phyloP scores from a whole-genome alignment of 1,140 invertebrate species.

The Drosophila ambigua region DNA sequence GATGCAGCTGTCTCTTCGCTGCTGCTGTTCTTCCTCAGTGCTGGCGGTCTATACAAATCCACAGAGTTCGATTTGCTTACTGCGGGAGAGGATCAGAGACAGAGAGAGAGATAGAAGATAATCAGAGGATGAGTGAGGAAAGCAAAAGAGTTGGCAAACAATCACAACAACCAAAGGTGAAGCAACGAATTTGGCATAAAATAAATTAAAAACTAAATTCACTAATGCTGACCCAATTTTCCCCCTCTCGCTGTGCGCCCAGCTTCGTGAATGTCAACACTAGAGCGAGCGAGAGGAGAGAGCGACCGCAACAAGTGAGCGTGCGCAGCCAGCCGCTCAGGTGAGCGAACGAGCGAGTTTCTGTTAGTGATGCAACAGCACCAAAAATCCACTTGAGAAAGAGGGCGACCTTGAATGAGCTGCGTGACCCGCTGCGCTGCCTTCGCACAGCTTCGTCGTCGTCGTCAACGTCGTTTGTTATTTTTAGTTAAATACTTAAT shows the following conservation, averaged over 20 bases:
- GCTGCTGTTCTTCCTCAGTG: slow-evolving; percentile 68
- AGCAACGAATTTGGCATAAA: slow-evolving; percentile 69
- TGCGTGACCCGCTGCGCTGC: slow-evolving; percentile 60
- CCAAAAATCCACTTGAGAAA: slow-evolving; percentile 50
- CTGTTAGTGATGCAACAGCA: slow-evolving; percentile 64
- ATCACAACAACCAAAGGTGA: slow-evolving; percentile 38
- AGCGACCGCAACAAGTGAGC: slow-evolving; percentile 32
- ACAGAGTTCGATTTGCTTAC: slow-evolving; percentile 81
- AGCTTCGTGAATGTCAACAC: slow-evolving; percentile 79
- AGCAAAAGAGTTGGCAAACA: slow-evolving; percentile 43
- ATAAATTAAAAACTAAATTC: slow-evolving; percentile 63
- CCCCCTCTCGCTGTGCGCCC: slow-evolving; percentile 32
- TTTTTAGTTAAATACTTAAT: slow-evolving; percentile 58
- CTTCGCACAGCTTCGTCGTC: slow-evolving; percentile 13
- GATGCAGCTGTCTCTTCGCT: slow-evolving; percentile 50
- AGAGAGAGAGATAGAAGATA: slow-evolving; percentile 3
- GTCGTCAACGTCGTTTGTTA: slow-evolving; percentile 46
- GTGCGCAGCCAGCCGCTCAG: slow-evolving; percentile 44
- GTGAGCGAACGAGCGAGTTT: slow-evolving; percentile 20
- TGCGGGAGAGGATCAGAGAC: slow-evolving; percentile 23
- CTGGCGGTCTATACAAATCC: slow-evolving; percentile 79
- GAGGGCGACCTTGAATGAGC: slow-evolving; percentile 75
- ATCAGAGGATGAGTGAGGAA: slow-evolving; percentile 5
- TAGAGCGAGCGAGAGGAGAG: slow-evolving; percentile 40
- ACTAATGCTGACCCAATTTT: slow-evolving; percentile 76